These are phyloP conservation scores for Himalopsyche japonica DNA, from an alignment of 2,888 invertebrate genomes.

Conservation along the genomic window DNA sequence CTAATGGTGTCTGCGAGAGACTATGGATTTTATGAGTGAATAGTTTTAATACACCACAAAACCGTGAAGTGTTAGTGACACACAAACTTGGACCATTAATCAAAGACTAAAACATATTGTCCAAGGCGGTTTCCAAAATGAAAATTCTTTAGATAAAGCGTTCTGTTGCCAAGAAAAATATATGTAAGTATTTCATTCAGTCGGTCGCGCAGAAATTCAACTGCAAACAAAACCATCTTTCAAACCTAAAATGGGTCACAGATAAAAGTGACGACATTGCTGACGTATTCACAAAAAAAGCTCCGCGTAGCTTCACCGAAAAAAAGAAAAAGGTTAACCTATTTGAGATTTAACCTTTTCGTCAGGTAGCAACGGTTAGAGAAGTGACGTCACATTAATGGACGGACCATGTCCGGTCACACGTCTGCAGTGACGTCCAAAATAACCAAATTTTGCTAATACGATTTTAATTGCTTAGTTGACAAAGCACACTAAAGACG, in stretches of 20 bases:
- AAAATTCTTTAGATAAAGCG: neutral
- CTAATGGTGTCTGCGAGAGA: too few species aligned
- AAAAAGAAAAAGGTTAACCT: slow-evolving; percentile 15
- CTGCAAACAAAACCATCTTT: neutral
- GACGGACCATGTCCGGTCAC: neutral
- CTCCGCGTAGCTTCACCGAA: neutral
- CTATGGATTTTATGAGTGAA: too few species aligned
- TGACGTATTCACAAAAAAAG: neutral
- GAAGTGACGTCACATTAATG: neutral
- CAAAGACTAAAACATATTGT: neutral
- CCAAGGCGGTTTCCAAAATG: neutral
- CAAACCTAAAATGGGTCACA: neutral
- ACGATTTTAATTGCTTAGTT: too few species aligned
- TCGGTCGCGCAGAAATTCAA: neutral
- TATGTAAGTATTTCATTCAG: neutral
- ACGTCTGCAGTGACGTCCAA: neutral
- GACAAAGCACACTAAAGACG: too few species aligned
- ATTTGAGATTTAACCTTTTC: slow-evolving; percentile 18
- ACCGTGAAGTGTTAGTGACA: neutral
- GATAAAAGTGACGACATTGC: neutral
- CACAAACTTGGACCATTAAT: neutral
- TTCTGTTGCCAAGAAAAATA: neutral
- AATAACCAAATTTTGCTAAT: too few species aligned
- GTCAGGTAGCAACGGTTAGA: neutral
- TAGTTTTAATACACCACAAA: too few species aligned